Base-by-base conservation (phyloP, 2,113 vertebrate species). In the Rhadina sibilatrix region DNA sequence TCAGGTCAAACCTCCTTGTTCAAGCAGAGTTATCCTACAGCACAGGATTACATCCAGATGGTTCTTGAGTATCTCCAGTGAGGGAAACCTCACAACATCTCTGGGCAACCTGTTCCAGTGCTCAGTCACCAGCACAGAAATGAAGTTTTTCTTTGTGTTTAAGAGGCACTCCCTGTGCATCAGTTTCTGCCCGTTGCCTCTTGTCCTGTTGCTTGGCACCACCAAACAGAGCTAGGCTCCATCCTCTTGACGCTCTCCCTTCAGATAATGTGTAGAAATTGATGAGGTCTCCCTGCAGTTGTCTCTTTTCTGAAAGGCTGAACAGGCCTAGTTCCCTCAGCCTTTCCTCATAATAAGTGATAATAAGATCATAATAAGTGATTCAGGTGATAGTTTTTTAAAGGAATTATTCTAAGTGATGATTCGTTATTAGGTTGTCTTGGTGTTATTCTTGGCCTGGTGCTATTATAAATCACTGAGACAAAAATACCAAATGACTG, bases 231-330 rank as follows among this genome's bases (percentile, higher is more conserved):
- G 46, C 37, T 3, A 0, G 11, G 18, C 33, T 60, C 18, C 33
- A 18, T 37, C 9, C 31, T 77, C 46, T 37, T 15, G 18, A 33
- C 14, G 15, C 6, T 11, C 8, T 77, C 10, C 33, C 46, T 46
- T 37, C 22, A 33, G 38, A 27, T 28, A 19, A 8, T 46, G n/a
- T 38, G 10, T 37, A 77, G 37, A 52, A 44, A 46, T 60, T 46
- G 11, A 19, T 44, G 46, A 52, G 14, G 17, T 68, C 11, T 6
- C 33, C 31, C 44, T 0, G 0, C 6, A 28, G 17, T 16, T 53
- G 17, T 33, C 54, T 60, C 37, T 53, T 23, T 52, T 38, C 54
- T n/a, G n/a, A n/a, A 52, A 20, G 15, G 38, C 54, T 23, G 9
- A 46, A 38, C 33, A 69, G 18, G 27, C 33, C 33, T 22, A 23